These are phyloP conservation scores for Hydropsyche betteni DNA, from an alignment of 2,888 invertebrate genomes.

Conservation along the genomic window DNA sequence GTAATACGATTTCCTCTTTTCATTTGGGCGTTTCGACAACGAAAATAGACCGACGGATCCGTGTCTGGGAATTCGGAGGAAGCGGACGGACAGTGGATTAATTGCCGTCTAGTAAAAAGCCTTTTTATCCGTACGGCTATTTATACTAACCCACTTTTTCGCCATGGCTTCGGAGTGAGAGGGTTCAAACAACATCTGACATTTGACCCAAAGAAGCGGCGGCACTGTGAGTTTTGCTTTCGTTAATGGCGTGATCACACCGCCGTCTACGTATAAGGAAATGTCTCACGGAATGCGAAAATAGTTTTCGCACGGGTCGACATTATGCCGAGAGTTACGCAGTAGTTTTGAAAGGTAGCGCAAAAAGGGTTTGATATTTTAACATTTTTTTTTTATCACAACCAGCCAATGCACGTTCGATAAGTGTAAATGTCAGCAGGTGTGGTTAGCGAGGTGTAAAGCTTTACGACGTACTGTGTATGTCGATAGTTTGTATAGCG, in stretches of 20 bases:
- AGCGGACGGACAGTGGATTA: conserved; percentile 1
- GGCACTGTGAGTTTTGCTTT: too few species aligned
- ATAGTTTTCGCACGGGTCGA: too few species aligned
- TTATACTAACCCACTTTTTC: not conserved
- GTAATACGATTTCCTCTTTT: too few species aligned
- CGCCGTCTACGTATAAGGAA: too few species aligned
- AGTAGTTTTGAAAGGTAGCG: too few species aligned
- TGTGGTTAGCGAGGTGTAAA: conserved; percentile 29
- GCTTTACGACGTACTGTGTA: conserved; percentile 18
- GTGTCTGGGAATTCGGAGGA: conserved; percentile 17
- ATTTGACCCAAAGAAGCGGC: not conserved
- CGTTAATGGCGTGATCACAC: too few species aligned
- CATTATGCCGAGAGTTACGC: too few species aligned
- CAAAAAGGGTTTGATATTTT: too few species aligned
- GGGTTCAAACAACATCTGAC: conserved; percentile 3
- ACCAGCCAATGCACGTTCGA: not conserved
- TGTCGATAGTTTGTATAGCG: not conserved
- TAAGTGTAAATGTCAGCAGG: conserved; percentile 27
- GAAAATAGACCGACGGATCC: too few species aligned
- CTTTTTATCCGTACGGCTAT: not conserved
- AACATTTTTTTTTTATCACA: too few species aligned
- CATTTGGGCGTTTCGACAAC: too few species aligned
- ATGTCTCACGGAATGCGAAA: too few species aligned
- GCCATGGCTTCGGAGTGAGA: not conserved
- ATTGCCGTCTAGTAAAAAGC: conserved; percentile 2